Evolutionary conservation across 2,797 vertebrate genomes (phyloP).

Genomic region (Ficedula albicollis): DNA sequence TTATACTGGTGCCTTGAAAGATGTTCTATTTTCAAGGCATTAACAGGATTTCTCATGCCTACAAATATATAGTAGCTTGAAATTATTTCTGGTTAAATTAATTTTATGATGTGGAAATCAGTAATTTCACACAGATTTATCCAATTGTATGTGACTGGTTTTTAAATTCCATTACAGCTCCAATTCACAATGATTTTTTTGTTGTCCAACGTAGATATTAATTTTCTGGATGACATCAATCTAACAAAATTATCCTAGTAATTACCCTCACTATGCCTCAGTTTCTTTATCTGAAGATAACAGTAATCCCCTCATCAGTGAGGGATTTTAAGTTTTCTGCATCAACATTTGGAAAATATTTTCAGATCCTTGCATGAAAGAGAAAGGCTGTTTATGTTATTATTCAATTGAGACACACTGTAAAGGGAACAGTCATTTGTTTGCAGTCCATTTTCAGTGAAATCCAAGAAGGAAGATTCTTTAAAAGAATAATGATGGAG

Average conservation of each 20-base stretch:
- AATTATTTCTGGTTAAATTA: slow-evolving; percentile 40
- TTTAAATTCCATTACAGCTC: not conserved
- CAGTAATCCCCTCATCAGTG: not conserved
- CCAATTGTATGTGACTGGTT: not conserved
- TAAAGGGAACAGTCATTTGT: not conserved
- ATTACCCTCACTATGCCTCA: not conserved
- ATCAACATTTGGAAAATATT: slow-evolving; percentile 15
- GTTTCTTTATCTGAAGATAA: slow-evolving; percentile 18
- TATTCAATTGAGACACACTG: not conserved
- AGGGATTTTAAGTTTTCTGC: not conserved
- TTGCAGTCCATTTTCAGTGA: slow-evolving; percentile 25
- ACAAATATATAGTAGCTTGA: not conserved
- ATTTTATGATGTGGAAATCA: slow-evolving; percentile 34
- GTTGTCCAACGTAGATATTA: not conserved
- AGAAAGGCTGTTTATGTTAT: not conserved
- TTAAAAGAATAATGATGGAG: slow-evolving; percentile 13
- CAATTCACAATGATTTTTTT: not conserved
- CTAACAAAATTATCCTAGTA: slow-evolving; percentile 24
- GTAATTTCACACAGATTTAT: slow-evolving; percentile 43
- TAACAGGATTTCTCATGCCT: not conserved
- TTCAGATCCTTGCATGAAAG: slow-evolving; percentile 11
- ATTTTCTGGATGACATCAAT: not conserved
- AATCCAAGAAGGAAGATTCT: slow-evolving; percentile 27
- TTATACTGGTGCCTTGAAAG: not conserved
- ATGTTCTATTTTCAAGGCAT: not conserved